These are phyloP conservation scores for Leucoptera coffeella DNA, from an alignment of 2,888 invertebrate species.

Conservation along the genomic window DNA sequence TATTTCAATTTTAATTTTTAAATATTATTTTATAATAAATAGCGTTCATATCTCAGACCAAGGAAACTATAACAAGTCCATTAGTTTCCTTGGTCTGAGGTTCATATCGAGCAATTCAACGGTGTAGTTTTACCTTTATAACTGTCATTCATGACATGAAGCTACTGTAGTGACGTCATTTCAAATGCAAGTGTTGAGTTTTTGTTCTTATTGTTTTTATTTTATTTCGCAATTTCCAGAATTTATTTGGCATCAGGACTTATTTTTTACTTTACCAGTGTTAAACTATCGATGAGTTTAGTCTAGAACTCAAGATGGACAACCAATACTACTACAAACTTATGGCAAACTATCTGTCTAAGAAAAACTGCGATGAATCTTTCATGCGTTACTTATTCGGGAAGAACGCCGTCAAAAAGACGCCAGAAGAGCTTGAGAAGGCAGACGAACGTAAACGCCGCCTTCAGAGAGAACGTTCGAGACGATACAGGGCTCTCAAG, in stretches of 20 bases:
- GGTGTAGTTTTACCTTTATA: too few species aligned
- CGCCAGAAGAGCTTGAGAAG: slow-evolving; percentile 36
- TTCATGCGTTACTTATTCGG: slow-evolving; percentile 47
- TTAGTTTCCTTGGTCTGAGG: too few species aligned
- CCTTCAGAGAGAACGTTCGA: slow-evolving; percentile 34
- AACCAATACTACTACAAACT: slow-evolving; percentile 45
- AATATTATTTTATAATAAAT: too few species aligned
- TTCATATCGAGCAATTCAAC: too few species aligned
- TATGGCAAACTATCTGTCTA: slow-evolving; percentile 43
- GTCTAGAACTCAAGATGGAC: slow-evolving; percentile 17
- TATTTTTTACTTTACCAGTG: slow-evolving; percentile 5
- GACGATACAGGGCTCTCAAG: slow-evolving; percentile 37
- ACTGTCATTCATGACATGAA: too few species aligned
- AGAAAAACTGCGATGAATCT: slow-evolving; percentile 44
- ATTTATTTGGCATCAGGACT: slow-evolving; percentile 14
- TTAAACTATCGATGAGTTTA: neutral
- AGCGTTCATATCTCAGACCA: too few species aligned
- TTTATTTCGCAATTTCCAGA: slow-evolving; percentile 38
- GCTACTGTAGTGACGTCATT: slow-evolving; percentile 35
- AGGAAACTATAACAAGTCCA: too few species aligned
- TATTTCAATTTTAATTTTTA: too few species aligned
- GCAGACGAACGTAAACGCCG: slow-evolving; percentile 40
- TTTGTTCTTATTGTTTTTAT: slow-evolving; percentile 23
- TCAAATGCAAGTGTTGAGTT: slow-evolving; percentile 26
- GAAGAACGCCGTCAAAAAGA: slow-evolving; percentile 36